phyloP scores from a whole-genome alignment of 92 coral and sea anemone species.

The Epizoanthus scotinus region DNA sequence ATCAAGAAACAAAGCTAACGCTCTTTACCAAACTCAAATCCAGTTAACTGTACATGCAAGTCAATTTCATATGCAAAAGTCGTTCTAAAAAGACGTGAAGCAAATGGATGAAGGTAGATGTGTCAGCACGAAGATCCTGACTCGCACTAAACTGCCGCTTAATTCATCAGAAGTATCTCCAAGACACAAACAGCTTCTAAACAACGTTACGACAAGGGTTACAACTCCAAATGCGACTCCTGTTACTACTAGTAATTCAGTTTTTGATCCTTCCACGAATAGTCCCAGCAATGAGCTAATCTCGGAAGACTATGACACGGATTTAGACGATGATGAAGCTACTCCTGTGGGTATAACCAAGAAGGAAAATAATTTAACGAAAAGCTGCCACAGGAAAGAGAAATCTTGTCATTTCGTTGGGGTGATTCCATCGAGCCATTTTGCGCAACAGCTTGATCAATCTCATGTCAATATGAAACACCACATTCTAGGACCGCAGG shows the following conservation, averaged over 20 bases:
- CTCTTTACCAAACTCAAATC: too few relatives aligned
- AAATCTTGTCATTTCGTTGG: slow-evolving; percentile 11
- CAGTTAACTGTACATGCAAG: too few relatives aligned
- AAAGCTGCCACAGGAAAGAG: too few relatives aligned
- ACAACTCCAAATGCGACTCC: too few relatives aligned
- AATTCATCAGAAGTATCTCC: neutral
- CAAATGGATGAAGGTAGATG: neutral
- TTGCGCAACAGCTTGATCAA: slow-evolving; percentile 35
- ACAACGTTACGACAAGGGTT: too few relatives aligned
- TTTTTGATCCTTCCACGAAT: too few relatives aligned
- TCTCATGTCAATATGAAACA: slow-evolving; percentile 34
- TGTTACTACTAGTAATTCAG: too few relatives aligned
- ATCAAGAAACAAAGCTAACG: too few relatives aligned
- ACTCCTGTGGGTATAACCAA: too few relatives aligned
- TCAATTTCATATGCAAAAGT: too few relatives aligned
- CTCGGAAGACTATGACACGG: slow-evolving; percentile 46
- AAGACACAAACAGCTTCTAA: too few relatives aligned
- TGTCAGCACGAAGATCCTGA: neutral
- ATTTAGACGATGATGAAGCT: slow-evolving; percentile 15
- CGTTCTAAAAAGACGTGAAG: neutral
- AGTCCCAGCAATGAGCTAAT: neutral
- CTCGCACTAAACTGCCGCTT: neutral
- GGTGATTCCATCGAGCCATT: slow-evolving; percentile 29
- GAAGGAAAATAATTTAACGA: too few relatives aligned
- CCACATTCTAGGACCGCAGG: slow-evolving; percentile 5